Evolutionary conservation across 2,113 vertebrate species (phyloP).

Genomic region (Campylomormyrus tamandua): DNA sequence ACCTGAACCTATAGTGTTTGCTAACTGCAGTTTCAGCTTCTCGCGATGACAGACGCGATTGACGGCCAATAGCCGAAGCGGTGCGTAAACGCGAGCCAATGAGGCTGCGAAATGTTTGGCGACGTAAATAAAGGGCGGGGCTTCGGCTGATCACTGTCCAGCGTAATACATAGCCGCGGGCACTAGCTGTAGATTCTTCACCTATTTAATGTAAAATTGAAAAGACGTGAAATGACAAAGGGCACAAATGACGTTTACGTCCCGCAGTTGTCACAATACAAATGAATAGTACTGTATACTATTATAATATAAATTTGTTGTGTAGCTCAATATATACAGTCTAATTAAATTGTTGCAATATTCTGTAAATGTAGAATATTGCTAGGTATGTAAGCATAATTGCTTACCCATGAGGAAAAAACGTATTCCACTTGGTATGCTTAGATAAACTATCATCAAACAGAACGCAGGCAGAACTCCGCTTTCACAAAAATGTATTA

Average conservation of each 20-base stretch:
- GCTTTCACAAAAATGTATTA: not conserved
- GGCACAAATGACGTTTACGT: not conserved
- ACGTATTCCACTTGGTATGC: not conserved
- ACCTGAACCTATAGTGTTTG: constrained; percentile 14
- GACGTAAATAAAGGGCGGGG: not conserved
- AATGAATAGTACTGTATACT: not conserved
- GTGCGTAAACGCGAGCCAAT: not conserved
- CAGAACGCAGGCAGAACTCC: not conserved
- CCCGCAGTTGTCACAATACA: not conserved
- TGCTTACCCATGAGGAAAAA: not conserved
- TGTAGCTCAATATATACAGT: not conserved
- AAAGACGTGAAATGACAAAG: not conserved
- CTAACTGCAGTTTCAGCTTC: not conserved
- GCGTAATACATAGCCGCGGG: not conserved
- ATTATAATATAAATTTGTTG: not conserved
- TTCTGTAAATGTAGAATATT: not conserved
- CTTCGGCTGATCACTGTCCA: not conserved
- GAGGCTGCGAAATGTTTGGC: not conserved
- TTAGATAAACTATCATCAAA: not conserved
- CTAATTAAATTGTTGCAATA: not conserved
- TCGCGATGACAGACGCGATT: not conserved
- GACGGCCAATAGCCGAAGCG: not conserved
- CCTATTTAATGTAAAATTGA: not conserved
- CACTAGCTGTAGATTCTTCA: not conserved
- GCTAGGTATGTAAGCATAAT: not conserved